These are phyloP conservation scores for Anisognathus igniventris DNA, from an alignment of 2,797 vertebrate species.

Conservation along the genomic window DNA sequence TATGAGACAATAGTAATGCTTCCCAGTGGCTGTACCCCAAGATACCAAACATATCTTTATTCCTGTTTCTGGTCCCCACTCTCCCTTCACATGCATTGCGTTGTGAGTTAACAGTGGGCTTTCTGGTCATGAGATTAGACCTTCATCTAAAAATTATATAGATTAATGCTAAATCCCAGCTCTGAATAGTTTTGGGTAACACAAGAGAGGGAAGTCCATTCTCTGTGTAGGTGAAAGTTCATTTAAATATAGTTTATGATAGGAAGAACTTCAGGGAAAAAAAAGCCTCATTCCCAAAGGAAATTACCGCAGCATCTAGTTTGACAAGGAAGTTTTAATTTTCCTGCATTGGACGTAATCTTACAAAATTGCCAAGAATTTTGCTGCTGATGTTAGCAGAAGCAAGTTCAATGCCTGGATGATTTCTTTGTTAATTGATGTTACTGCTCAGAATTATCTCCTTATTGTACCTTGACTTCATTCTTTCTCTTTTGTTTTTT, in stretches of 20 bases:
- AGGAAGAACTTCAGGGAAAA: not conserved
- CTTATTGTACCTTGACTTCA: not conserved
- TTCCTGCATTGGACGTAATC: not conserved
- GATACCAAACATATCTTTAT: not conserved
- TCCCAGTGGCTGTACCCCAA: not conserved
- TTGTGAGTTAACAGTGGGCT: not conserved
- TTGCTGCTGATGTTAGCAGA: conserved; percentile 3
- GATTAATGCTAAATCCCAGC: not conserved
- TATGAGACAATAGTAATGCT: not conserved
- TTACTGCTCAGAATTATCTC: conserved; percentile 5
- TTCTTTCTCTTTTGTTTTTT: not conserved
- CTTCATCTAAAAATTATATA: not conserved
- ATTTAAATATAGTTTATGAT: not conserved
- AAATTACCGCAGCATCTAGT: not conserved
- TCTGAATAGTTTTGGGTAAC: not conserved
- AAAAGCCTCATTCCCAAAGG: not conserved
- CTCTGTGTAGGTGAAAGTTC: not conserved
- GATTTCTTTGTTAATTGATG: conserved; percentile 9
- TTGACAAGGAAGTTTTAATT: not conserved
- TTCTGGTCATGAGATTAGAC: not conserved
- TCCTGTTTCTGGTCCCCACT: not conserved
- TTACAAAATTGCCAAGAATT: not conserved
- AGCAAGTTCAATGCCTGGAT: not conserved
- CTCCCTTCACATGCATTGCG: not conserved
- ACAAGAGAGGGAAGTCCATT: not conserved